Evolutionary conservation across 2,797 vertebrate genomes (phyloP).

Genomic region (Megaceryle alcyon): DNA sequence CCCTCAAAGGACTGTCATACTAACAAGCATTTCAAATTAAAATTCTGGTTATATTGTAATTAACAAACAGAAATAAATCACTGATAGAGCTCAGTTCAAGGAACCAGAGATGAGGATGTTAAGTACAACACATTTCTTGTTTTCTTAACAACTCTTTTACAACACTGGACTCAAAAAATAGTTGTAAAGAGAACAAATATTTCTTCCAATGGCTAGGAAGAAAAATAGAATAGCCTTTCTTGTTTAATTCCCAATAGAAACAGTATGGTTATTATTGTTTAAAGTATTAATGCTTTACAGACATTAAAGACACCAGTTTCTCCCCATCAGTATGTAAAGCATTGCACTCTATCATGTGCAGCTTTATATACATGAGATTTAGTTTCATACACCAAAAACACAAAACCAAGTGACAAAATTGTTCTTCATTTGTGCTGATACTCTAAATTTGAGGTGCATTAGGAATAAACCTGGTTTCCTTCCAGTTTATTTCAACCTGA

Average conservation of each 20-base stretch:
- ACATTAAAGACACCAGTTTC: background rate
- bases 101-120: constrained; percentile 3
- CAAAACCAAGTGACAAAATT: background rate
- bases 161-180: constrained; percentile 23
- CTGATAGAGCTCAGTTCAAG: constrained; percentile 36
- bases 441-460: constrained; percentile 39
- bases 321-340: background rate
- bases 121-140: background rate
- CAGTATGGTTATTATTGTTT: background rate
- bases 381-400: background rate
- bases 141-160: constrained; percentile 30
- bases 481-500: constrained; percentile 27
- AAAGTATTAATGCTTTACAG: constrained; percentile 35
- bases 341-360: background rate
- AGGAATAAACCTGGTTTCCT: constrained; percentile 29
- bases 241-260: constrained; percentile 40
- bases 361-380: background rate
- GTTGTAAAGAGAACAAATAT: constrained; percentile 34
- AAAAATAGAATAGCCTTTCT: constrained; percentile 7
- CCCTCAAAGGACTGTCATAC: constrained; percentile 31
- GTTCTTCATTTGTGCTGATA: background rate
- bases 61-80: constrained; percentile 62
- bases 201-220: constrained; percentile 29
- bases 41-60: constrained; percentile 60
- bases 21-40: constrained; percentile 70